Percentiles rank a stretch among this genome's conserved stretches.
Evolutionary conservation across 2,888 invertebrate species (phyloP).

Genomic region (Nephrotoma flavescens): DNA sequence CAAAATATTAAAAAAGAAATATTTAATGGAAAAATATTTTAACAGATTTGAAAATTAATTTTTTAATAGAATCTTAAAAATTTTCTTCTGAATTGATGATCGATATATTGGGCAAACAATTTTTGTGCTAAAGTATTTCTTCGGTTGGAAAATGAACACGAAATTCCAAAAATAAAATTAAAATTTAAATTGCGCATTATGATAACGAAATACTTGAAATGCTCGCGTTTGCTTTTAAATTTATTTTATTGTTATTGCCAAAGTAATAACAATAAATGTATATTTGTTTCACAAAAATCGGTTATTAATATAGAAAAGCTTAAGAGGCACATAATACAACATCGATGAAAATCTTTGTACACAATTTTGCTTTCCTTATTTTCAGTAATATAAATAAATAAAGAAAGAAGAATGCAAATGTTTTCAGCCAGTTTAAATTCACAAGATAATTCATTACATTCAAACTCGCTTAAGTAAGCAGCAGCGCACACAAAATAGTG

Average conservation of each 20-base stretch:
- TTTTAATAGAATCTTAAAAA: neutral
- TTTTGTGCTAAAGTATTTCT: no score
- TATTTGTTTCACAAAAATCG: neutral
- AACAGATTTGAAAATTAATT: neutral
- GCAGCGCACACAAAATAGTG: neutral
- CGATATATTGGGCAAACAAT: no score
- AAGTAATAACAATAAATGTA: neutral
- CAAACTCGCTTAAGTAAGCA: neutral
- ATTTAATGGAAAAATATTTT: neutral
- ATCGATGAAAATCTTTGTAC: neutral
- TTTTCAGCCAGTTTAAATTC: neutral
- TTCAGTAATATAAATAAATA: neutral
- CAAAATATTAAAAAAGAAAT: no score
- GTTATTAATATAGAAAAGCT: neutral
- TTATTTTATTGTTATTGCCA: neutral
- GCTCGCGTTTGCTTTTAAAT: neutral
- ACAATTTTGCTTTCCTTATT: neutral
- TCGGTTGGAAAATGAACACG: neutral
- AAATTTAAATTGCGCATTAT: neutral
- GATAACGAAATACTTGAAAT: neutral
- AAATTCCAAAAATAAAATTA: neutral
- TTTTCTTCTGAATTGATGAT: neutral
- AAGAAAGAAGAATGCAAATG: neutral
- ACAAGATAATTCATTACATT: neutral
- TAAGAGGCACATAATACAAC: neutral